Percentiles rank a stretch among this genome's conserved stretches.
Evolutionary conservation across 2,888 invertebrate species (phyloP).

Genomic region (Amiota minor): DNA sequence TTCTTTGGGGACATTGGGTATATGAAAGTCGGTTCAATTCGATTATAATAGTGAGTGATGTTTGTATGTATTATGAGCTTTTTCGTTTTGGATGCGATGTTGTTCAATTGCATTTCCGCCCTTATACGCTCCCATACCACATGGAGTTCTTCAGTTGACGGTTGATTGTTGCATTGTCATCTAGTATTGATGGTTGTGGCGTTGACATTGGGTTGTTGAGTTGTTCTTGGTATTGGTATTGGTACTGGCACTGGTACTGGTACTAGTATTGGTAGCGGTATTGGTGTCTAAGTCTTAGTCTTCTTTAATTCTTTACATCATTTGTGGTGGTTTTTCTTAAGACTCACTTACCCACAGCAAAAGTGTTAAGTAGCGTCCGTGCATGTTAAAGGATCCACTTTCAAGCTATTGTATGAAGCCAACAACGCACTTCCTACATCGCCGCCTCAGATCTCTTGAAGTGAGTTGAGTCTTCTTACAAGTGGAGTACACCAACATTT

Average conservation of each 20-base stretch:
- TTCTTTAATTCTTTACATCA: not conserved
- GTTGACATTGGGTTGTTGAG: not conserved
- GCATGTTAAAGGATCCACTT: conserved; percentile 67
- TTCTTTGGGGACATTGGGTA: too few relatives aligned
- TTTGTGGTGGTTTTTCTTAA: conserved; percentile 1
- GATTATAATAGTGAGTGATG: too few relatives aligned
- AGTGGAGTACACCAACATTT: too few relatives aligned
- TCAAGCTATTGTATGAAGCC: conserved; percentile 55
- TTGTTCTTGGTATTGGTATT: not conserved
- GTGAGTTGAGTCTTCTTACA: too few relatives aligned
- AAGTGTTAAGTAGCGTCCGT: conserved; percentile 60
- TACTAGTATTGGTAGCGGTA: not conserved
- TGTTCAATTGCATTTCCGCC: conserved; percentile 7
- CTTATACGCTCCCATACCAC: not conserved
- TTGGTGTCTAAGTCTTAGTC: not conserved
- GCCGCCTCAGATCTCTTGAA: not conserved
- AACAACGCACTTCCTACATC: not conserved
- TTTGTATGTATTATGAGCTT: too few relatives aligned
- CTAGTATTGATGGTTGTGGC: conserved; percentile 17
- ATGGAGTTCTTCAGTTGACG: not conserved
- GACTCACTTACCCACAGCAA: conserved; percentile 9
- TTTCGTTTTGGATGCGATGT: too few relatives aligned
- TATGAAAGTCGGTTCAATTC: too few relatives aligned
- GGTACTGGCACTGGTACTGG: not conserved
- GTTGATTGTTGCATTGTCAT: conserved; percentile 6